Base-by-base conservation (phyloP, 2,113 vertebrate genomes). In the Salminus brasiliensis region DNA sequence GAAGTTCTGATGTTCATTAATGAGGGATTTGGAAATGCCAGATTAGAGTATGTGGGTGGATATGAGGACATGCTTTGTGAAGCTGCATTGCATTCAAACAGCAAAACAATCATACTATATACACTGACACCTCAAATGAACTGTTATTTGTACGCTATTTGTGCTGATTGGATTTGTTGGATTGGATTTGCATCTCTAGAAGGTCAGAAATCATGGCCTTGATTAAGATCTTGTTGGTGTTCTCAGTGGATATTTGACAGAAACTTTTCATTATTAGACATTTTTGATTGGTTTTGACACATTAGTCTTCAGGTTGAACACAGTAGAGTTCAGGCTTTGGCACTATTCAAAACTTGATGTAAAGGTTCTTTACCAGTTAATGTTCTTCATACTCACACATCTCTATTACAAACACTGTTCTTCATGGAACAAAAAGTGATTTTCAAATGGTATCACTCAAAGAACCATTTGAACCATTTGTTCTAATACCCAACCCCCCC, bases 1-100 rank as follows among this genome's bases (percentile, higher is more conserved):
- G 57, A 65, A 43, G 68, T n/a, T 72, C n/a, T n/a, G n/a, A n/a
- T n/a, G n/a, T 72, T 79, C 30, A 79, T 79, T 79, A 79, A 72
- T 79, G 27, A 79, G 36, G 69, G 77, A 79, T 72, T 79, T 65
- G n/a, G 57, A 67, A n/a, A 79, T 72, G 69, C 39, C 27, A 39
- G 63, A 76, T 76, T 76, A 76, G 62, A 52, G 43, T 18, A 10
- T 11, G 60, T 63, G 27, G 13, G 60, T 34, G 36, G 66, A 43
- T 47, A 39, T 63, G 76, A 67, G 55, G 41, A 29, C 36, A 62
- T 10, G 1, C 29, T 18, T 16, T 49, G 4, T 36, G 67, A 71
- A 71, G 47, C 41, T 32, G 25, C 13, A 67, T 27, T 43, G 15
- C 15, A n/a, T 79, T 52, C 74, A 75, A 6, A 15, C 15, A 45